A percentile compares a stretch with the other conserved stretches of the same genome.
Evolutionary conservation across 2,888 invertebrate genomes (phyloP).

Genomic region (Andricus curvator): DNA sequence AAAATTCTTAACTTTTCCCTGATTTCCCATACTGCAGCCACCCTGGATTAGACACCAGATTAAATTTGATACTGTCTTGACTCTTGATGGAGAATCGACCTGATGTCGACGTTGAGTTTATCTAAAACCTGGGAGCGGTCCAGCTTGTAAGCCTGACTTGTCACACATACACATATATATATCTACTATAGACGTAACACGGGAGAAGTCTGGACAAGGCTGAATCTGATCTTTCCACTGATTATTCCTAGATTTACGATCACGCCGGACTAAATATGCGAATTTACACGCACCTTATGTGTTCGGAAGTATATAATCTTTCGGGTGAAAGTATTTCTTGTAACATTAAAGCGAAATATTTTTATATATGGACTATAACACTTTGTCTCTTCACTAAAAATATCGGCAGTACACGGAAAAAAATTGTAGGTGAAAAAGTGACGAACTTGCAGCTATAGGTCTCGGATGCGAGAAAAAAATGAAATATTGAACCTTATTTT

Average conservation of each 20-base stretch:
- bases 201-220: conserved; percentile 20
- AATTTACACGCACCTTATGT: background rate
- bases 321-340: background rate
- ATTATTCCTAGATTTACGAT: conserved; percentile 16
- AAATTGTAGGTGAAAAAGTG: no score
- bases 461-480: no score
- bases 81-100: background rate
- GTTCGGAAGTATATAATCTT: background rate
- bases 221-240: conserved; percentile 5
- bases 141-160: conserved; percentile 11
- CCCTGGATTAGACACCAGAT: background rate
- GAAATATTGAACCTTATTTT: no score
- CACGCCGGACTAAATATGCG: background rate
- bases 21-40: no score
- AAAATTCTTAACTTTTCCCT: no score
- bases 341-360: no score
- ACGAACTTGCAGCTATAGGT: no score
- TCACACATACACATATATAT: background rate
- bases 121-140: conserved; percentile 32
- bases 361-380: no score
- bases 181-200: conserved; percentile 8
- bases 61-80: conserved; percentile 4
- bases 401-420: no score
- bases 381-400: no score
- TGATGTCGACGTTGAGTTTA: conserved; percentile 18